phyloP scores from a whole-genome alignment of 2,797 vertebrate species.

The Delichon dasypus region DNA sequence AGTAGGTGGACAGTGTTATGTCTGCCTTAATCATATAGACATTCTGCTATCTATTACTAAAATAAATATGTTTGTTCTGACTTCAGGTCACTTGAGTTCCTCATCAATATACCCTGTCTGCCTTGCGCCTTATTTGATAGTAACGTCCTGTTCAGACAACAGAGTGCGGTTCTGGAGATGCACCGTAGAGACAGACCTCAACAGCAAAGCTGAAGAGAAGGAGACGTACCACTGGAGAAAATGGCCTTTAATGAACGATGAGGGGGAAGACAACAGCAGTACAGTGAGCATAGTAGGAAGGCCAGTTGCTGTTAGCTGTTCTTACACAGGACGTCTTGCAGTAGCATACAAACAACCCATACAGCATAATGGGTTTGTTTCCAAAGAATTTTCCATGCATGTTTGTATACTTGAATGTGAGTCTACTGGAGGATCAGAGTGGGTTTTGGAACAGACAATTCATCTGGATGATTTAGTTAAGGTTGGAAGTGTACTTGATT shows the following conservation, averaged over 20 bases:
- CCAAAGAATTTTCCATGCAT: conserved; percentile 95
- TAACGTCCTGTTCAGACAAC: conserved; percentile 95
- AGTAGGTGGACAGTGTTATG: background rate
- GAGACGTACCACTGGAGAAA: conserved; percentile 87
- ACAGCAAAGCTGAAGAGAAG: conserved; percentile 61
- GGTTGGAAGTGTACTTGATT: conserved; percentile 88
- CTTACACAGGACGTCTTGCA: conserved; percentile 94
- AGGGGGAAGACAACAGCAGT: conserved; percentile 91
- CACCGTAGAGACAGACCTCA: conserved; percentile 77
- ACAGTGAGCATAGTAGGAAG: conserved; percentile 88
- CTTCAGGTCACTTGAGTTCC: conserved; percentile 93
- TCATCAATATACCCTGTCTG: conserved; percentile 99
- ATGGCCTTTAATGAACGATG: conserved; percentile 93
- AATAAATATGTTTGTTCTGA: background rate
- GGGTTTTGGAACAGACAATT: conserved; percentile 97
- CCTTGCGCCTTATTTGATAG: conserved; percentile 95
- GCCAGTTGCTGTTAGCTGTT: conserved; percentile 96
- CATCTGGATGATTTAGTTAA: conserved; percentile 92
- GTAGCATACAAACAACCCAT: conserved; percentile 92
- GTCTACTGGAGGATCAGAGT: conserved; percentile 97
- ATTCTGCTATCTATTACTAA: background rate
- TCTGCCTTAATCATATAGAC: background rate
- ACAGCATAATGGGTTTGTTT: conserved; percentile 81
- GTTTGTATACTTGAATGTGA: conserved; percentile 99
- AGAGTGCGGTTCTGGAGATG: conserved; percentile 95